These are phyloP conservation scores for Vollenhovia emeryi DNA, from an alignment of 1,140 invertebrate genomes.

Conservation along the genomic window DNA sequence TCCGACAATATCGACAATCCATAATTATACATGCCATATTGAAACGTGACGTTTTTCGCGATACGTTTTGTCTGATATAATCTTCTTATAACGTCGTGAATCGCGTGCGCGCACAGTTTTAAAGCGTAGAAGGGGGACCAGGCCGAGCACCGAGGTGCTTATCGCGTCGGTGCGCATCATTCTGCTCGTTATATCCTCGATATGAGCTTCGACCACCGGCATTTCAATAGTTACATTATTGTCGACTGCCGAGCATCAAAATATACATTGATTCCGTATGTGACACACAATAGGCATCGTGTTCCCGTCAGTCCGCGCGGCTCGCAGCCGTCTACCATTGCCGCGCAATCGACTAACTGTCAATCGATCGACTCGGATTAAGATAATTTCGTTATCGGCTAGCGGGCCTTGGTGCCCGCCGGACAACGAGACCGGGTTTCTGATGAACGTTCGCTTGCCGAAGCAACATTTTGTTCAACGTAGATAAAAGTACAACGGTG, in stretches of 20 bases:
- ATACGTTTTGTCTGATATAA: conserved; percentile 14
- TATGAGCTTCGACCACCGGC: conserved; percentile 29
- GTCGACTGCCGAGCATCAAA: conserved; percentile 64
- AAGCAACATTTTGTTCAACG: conserved; percentile 73
- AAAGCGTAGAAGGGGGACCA: conserved; percentile 4
- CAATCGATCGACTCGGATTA: conserved; percentile 77
- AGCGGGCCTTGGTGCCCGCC: conserved; percentile 67
- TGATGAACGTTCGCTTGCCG: conserved; percentile 69
- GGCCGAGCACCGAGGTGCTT: conserved; percentile 13
- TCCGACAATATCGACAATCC: background rate
- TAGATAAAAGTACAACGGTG: conserved; percentile 62
- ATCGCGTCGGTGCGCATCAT: background rate
- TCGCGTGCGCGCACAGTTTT: background rate
- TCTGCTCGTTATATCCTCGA: conserved; percentile 46
- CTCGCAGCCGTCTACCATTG: conserved; percentile 66
- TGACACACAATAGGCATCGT: conserved; percentile 67
- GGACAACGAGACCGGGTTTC: conserved; percentile 71
- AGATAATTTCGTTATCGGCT: conserved; percentile 78
- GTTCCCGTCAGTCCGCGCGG: conserved; percentile 63
- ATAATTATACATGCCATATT: background rate
- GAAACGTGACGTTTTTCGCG: background rate
- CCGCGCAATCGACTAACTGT: conserved; percentile 76
- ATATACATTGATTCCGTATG: conserved; percentile 69
- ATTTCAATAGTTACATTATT: conserved; percentile 70
- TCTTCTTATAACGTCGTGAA: conserved; percentile 37